A percentile compares a stretch with the other conserved stretches of the same genome.
Evolutionary conservation across 2,888 invertebrate species (phyloP).

Genomic region (Dilophus febrilis): DNA sequence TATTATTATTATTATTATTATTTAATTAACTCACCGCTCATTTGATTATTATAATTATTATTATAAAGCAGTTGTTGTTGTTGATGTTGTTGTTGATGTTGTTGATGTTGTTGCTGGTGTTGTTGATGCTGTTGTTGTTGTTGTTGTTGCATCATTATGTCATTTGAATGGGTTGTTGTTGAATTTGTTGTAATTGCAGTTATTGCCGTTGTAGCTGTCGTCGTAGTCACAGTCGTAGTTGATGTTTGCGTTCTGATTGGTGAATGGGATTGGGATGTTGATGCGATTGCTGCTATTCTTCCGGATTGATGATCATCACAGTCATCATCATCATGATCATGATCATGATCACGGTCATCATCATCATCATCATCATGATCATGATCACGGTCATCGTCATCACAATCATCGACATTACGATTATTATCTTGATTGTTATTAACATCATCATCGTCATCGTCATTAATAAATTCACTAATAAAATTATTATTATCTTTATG

Average conservation of each 20-base stretch:
- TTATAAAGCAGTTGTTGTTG: conserved; percentile 6
- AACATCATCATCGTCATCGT: too few species aligned
- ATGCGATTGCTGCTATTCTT: neutral
- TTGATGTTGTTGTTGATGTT: conserved; percentile 5
- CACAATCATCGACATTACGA: neutral
- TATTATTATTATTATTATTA: neutral
- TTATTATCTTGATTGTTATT: too few species aligned
- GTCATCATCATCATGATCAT: neutral
- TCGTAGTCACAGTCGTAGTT: conserved; percentile 9
- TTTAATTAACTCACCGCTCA: conserved; percentile 24
- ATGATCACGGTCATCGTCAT: neutral
- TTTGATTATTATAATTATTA: conserved; percentile 23
- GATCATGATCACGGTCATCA: too few species aligned
- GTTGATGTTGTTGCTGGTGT: conserved; percentile 7
- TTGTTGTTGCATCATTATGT: neutral
- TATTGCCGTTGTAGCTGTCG: conserved; percentile 9
- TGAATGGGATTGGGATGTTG: neutral
- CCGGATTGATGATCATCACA: neutral
- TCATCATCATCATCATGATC: too few species aligned
- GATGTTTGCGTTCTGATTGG: conserved; percentile 4
- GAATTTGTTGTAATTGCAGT: neutral
- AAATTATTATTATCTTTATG: too few species aligned
- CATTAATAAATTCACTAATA: too few species aligned
- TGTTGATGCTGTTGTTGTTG: conserved; percentile 4
- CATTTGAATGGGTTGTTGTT: neutral